Conservation (phyloP, 2,797 vertebrate genomes). For the Melanotaenia maccullochi region DNA sequence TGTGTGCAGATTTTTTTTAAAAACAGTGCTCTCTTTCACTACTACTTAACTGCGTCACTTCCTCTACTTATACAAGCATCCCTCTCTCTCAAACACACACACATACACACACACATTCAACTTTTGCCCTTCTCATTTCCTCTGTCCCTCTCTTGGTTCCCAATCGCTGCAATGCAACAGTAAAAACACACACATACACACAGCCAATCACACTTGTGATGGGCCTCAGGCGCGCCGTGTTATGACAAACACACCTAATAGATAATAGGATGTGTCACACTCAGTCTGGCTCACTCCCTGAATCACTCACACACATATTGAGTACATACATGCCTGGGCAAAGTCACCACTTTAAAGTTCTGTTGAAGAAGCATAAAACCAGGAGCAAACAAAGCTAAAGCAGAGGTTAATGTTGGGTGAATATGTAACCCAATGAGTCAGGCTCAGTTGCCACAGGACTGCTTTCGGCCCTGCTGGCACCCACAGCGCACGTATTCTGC, state of each 20-base stretch:
- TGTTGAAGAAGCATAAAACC: conserved; percentile 39
- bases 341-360: conserved; percentile 39
- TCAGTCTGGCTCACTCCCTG: conserved; percentile 54
- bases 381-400: conserved; percentile 51
- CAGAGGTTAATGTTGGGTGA: conserved; percentile 55
- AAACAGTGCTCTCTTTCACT: conserved; percentile 80
- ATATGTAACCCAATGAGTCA: conserved; percentile 74
- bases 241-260: conserved; percentile 75
- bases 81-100: conserved; percentile 9
- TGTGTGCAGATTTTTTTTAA: conserved; percentile 62
- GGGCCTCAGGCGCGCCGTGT: conserved; percentile 63
- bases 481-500: conserved; percentile 36
- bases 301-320: conserved; percentile 48
- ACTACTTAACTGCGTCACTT: conserved; percentile 65
- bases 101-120: conserved; percentile 30
- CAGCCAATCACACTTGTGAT: conserved; percentile 48
- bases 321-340: conserved; percentile 52
- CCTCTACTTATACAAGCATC: conserved; percentile 22
- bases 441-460: conserved; percentile 71
- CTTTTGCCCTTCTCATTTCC: conserved; percentile 63
- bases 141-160: conserved; percentile 62
- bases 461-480: conserved; percentile 70
- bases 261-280: conserved; percentile 75
- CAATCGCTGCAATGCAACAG: conserved; percentile 60
- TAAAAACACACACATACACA: conserved; percentile 61